Base-by-base conservation (phyloP, 2,113 vertebrate species). In the Polypterus senegalus region DNA sequence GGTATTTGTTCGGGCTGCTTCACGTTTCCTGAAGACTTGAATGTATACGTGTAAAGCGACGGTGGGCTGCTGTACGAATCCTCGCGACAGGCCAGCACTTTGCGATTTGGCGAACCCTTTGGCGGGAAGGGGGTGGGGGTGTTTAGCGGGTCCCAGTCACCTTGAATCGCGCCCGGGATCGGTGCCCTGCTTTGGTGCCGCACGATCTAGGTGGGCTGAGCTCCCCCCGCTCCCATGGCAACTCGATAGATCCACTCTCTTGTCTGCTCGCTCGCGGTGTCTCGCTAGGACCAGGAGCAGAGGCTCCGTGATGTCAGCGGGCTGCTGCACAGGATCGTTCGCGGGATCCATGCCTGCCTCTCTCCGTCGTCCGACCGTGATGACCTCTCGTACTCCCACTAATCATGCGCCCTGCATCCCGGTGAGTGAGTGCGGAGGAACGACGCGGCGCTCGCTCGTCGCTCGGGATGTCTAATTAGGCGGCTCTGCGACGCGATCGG, bases 161-260 rank as follows among this genome's bases (percentile, higher is more conserved):
- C 27, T 27, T 27, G 27, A 27, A 27, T 27, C 27, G 27, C 27
- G 27, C 27, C 27, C 27, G 27, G 27, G 27, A 2, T 27, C 27
- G 27, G 27, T 27, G 27, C 27, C 27, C 27, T 27, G 27, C 27
- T 27, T 27, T 27, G 27, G 27, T 27, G 69, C 80, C 76, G 76
- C 27, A 71, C 63, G 76, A 72, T 75, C 81, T 81, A 92, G 86
- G 89, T 91, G 88, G 91, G 91, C 88, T 82, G 86, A 83, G 86
- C 87, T 70, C 85, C 83, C 81, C 79, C 77, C 80, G 92, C 92
- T 95, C 81, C 93, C 93, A 94, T 94, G 90, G 91, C 92, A 92
- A 97, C 92, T 85, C 87, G 82, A 81, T 86, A 82, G 89, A 91
- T 84, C 83, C 27, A 27, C 27, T 27, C 27, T 27, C 27, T 27